Base-by-base conservation (phyloP, 30 jellyfish, hydroid and myxozoan species). In the Aurelia aurita complex sp. Pacific region DNA sequence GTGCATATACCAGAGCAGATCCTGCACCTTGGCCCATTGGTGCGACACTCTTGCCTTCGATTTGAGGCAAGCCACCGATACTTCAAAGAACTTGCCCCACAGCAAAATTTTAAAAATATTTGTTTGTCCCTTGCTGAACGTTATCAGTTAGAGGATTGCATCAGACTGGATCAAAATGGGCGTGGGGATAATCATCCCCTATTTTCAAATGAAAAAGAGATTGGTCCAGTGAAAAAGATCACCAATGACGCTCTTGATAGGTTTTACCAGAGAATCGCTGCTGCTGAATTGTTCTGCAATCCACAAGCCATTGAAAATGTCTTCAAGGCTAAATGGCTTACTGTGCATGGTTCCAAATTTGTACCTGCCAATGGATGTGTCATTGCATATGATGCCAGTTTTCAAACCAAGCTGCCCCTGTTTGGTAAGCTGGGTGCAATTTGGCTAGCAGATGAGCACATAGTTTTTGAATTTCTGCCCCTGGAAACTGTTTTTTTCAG, bases 1-100 rank as follows among this genome's bases (percentile, higher is more conserved):
- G 86, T 75, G 2, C 86, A 75, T 33, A 50, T 75, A n/a, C 86
- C 86, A 38, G 29, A 57, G 3, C 55, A 18, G 4, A 75, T 75
- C 19, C 2, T n/a, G 29, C 1, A 18, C 29, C 78, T 75, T 16
- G 86, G 86, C 17, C 77, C 86, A 50, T 33, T 75, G 79, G 29
- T 75, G 23, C 2, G 86, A 55, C 42, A 71, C 16, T 75, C 80
- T 50, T 75, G 86, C 12, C 60, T 75, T 54, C 29, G 19, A 16
- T 75, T 75, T 54, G 86, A 43, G 38, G 54, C 86, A 55, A 2
- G 43, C 54, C 86, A 75, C 35, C 29, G 57, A 11, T 75, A 38
- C 79, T 75, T 75, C 43, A 75, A 75, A 54, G 79, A 50, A 1
- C 52, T 75, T 2, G 86, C 79, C 17, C 55, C 77, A 40, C 55